Evolutionary conservation across 2,113 vertebrate genomes (phyloP), one percentile per base, ranked within the genome.

Genomic region (Rhinoderma darwinii): DNA sequence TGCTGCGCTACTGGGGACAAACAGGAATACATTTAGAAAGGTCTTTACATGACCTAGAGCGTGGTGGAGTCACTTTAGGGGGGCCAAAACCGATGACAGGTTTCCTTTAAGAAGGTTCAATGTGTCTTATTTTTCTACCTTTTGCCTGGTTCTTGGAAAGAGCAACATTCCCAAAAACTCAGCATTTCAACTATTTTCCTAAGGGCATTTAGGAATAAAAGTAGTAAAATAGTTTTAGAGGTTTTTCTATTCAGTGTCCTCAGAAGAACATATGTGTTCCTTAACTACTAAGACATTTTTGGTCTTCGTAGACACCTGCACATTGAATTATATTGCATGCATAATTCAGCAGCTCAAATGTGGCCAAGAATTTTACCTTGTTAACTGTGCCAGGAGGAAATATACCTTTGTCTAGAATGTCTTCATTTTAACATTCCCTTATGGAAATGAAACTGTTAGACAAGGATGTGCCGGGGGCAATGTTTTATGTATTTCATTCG

Each of bases 401-500:
- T n/a, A 6, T 10, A 59, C 78, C 56, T 61, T 41, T 81, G 22
- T 61, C 78, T 78, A 35, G 78, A 4, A 56, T 27, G 54, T 61
- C 54, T 81, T 61, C 35, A 81, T 81, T 81, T 41, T n/a, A 41
- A 81, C 78, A 81, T 59, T 32, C 78, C 35, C 51, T n/a, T 80
- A 59, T 80, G 50, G 50, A 82, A 68, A 82, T 82, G 61, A 11
- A 47, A 50, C 27, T 82, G n/a, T 68, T 44, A 47, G 80, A 68
- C 37, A 66, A 82, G 17, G 61, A 68, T 47, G 27, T 44, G 39
- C 56, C 22, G 27, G 10, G 61, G 80, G 78, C 78, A 43, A 43
- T 43, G 54, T 59, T 81, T 81, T 81, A 61, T 61, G 78, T 27
- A 41, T 81, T 81, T n/a, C 32, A 72, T 22, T 72, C 68, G 35